Base-by-base conservation (phyloP, 2,888 invertebrate genomes). In the Nineta flava region DNA sequence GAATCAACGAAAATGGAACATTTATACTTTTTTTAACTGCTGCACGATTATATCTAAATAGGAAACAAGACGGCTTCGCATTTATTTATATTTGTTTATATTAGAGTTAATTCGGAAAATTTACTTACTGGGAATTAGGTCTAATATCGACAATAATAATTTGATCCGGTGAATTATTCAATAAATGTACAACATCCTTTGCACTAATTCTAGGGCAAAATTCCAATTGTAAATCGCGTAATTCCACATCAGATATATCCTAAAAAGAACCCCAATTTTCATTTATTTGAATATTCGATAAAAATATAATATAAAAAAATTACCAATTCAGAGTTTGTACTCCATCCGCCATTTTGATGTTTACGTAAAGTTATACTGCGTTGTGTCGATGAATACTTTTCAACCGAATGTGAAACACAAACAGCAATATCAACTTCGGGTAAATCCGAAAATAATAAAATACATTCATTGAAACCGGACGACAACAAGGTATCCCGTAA, bases 391-490 rank as follows among this genome's bases (percentile, higher is more conserved):
- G 82, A 75, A 62, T 85, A 94, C 71, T 93, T 87, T 55, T 79
- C 78, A 56, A 86, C 83, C 0, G 95, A 92, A 64, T 90, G 86
- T 61, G 79, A 79, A 1, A 95, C 92, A 68, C 93, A 93, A 56
- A 81, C 79, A 61, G 95, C 93, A 60, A 96, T 95, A 58, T 94
- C 93, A 52, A 96, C 90, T 67, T 95, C 95, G 46, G 97, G 97
- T 61, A 99, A 75, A 71, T 99, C 97, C n/a, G 96, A 96, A 69
- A 99, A 99, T 17, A 97, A 72, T 38, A 99, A 71, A 57, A 99
- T 99, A 63, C 97, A 97, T 64, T 99, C 99, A 65, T 99, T 99
- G 68, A 99, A 99, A 9, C 94, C 94, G 0, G 91, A 93, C 6
- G 78, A 76, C 3, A 99, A 73, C 7, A 96, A 67, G 0, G 87